Base-by-base conservation (phyloP, 1,140 invertebrate species). In the Drosophila murphyi region DNA sequence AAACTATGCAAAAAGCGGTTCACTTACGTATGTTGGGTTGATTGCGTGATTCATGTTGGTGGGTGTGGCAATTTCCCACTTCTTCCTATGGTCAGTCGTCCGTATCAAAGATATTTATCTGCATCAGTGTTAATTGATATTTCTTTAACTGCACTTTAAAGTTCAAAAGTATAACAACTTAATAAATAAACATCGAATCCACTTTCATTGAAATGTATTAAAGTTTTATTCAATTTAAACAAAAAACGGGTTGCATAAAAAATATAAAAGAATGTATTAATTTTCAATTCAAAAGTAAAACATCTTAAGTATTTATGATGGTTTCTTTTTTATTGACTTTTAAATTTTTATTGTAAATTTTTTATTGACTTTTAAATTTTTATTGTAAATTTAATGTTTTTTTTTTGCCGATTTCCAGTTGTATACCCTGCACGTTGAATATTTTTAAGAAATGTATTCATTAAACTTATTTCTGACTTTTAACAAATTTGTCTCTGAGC, bases 21-120 rank as follows among this genome's bases (percentile, higher is more conserved):
- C 69, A 76, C 41, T 62, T 72, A 48, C 64, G 54, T 59, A 59
- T 43, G 50, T 47, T 56, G 51, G 56, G 56, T 61, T 32, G 39
- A 77, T 68, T 73, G 64, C 50, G 35, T 68, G 71, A 73, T 61
- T 73, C 71, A 73, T 55, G 50, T 31, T 41, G 7, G 37, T 55
- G 56, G 71, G 71, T 61, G 71, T 73, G 71, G 71, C 56, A 73
- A 61, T 54, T 47, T 34, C 10, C 57, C 48, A 70, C 54, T 61
- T 70, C 43, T 51, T 0, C 1, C 29, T 32, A 31, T 59, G 54
- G 54, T 56, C 54, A 29, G 10, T n/a, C 0, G 10, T n/a, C 4
- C n/a, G 39, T 6, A 43, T n/a, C 39, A n/a, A 43, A n/a, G 10
- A 43, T n/a, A 43, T 43, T 43, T n/a, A 43, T 43, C 10, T 43